Conservation (phyloP, 2,797 vertebrate species). For the Clarias platycephalus region DNA sequence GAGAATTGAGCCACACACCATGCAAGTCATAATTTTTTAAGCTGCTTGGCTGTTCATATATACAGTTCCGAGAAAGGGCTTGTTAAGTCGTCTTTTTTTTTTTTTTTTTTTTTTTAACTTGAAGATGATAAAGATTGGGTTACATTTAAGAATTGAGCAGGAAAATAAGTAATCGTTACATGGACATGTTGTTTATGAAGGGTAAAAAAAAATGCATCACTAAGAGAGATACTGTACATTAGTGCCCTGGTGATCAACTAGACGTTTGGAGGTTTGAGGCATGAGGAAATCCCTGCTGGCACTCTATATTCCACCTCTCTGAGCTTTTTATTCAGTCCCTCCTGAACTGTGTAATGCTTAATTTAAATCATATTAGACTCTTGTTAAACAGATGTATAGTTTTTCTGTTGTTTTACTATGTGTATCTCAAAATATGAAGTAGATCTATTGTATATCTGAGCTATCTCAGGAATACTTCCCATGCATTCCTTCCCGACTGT, state of each 20-base stretch:
- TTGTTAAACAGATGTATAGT: background rate
- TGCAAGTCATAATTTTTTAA: conserved; percentile 24
- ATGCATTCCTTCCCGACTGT: conserved; percentile 42
- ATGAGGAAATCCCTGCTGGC: background rate
- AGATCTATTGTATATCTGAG: conserved; percentile 51
- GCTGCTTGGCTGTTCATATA: conserved; percentile 30
- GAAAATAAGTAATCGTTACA: background rate
- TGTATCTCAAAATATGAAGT: conserved; percentile 42
- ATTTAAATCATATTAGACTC: background rate
- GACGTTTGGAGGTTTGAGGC: conserved; percentile 52
- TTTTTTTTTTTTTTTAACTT: background rate
- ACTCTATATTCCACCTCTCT: background rate
- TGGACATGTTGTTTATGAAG: background rate
- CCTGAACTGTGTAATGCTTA: background rate
- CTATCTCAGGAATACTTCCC: conserved; percentile 51
- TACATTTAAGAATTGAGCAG: background rate
- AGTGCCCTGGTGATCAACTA: conserved; percentile 51
- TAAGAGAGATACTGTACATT: conserved; percentile 59
- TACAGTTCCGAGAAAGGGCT: conserved; percentile 1
- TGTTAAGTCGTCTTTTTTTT: background rate
- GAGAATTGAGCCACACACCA: conserved; percentile 28
- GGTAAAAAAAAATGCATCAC: conserved; percentile 62
- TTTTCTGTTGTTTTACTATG: conserved; percentile 35
- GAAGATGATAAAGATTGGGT: background rate
- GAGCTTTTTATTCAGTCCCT: background rate